Evolutionary conservation across 2,113 vertebrate genomes (phyloP).

Genomic region (Sylvilagus bachmani): DNA sequence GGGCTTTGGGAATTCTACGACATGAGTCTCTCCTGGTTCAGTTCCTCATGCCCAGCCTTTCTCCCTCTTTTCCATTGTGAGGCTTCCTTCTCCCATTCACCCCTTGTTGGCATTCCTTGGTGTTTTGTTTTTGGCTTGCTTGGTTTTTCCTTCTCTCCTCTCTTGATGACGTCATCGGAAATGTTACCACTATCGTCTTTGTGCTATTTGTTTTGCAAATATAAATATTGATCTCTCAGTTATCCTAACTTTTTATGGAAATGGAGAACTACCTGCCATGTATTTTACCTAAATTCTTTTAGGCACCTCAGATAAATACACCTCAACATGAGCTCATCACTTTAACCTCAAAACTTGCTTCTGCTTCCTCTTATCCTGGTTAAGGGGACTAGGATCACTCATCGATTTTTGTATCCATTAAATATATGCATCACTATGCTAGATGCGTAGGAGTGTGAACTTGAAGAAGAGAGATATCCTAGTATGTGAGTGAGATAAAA

Average conservation of each 20-base stretch:
- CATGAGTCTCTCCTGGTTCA: not conserved
- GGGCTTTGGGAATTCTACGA: not conserved
- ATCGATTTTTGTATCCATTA: not conserved
- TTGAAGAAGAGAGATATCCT: not conserved
- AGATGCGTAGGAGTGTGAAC: not conserved
- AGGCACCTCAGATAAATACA: not conserved
- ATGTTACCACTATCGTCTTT: not conserved
- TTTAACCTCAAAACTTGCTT: not conserved
- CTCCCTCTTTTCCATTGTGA: not conserved
- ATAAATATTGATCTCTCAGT: not conserved
- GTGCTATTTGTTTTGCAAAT: not conserved
- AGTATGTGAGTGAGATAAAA: not conserved
- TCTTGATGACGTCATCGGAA: not conserved
- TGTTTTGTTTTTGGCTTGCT: not conserved
- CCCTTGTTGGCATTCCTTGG: not conserved
- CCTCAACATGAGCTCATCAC: not conserved
- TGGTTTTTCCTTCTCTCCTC: not conserved
- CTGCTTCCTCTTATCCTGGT: not conserved
- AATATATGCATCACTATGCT: not conserved
- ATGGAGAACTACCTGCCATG: not conserved
- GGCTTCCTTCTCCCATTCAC: not conserved
- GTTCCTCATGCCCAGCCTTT: not conserved
- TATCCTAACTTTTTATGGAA: not conserved
- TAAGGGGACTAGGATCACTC: not conserved
- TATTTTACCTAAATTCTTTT: not conserved